phyloP scores from a whole-genome alignment of 2,797 vertebrate species.

The Sus cebifrons region DNA sequence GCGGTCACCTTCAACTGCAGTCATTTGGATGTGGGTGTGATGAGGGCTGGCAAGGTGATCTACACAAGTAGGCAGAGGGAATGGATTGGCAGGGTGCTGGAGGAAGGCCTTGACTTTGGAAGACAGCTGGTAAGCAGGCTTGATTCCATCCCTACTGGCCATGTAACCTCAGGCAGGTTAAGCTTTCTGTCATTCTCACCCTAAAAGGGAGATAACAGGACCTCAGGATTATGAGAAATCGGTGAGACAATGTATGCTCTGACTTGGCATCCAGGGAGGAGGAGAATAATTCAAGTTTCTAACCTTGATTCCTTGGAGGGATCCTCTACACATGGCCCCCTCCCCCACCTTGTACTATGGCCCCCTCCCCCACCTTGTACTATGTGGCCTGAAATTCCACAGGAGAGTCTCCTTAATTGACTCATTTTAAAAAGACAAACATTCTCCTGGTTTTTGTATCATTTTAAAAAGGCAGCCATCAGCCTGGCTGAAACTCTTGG shows the following conservation, averaged over 20 bases:
- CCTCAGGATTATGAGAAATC: not conserved
- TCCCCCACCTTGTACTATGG: too few species aligned
- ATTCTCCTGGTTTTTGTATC: not conserved
- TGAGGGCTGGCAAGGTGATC: not conserved
- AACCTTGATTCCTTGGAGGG: not conserved
- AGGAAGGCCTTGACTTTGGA: not conserved
- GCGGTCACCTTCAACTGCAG: too few species aligned
- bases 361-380: not conserved
- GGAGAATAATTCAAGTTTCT: not conserved
- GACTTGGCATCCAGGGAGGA: not conserved
- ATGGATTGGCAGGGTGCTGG: not conserved
- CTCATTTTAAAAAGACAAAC: not conserved
- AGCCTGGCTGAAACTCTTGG: not conserved
- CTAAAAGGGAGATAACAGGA: not conserved
- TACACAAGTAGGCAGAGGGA: not conserved
- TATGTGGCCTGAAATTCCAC: not conserved
- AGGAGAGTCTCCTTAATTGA: not conserved
- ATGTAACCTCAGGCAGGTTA: not conserved
- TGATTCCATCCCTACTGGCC: not conserved
- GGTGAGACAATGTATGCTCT: not conserved
- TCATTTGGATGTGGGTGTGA: not conserved
- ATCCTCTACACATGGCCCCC: not conserved
- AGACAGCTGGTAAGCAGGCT: not conserved
- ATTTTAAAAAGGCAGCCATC: not conserved
- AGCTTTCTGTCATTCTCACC: not conserved